Base-by-base conservation (phyloP, 2,888 invertebrate species). In the Heliconius ismenius region DNA sequence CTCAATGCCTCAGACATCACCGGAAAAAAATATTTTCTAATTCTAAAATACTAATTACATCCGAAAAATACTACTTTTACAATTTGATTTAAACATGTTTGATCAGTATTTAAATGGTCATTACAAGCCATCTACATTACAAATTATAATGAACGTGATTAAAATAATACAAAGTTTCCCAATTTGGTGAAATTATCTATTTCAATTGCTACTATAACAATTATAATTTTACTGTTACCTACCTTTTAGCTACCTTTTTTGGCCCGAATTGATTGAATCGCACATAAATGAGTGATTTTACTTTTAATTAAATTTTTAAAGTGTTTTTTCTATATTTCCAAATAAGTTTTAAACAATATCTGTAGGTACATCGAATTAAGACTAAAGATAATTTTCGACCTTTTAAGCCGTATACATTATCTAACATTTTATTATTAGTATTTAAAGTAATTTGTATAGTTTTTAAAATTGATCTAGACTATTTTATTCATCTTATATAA, bases 131-230 rank as follows among this genome's bases (percentile, higher is more conserved):
- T 28, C 3, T 54, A 70, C 13, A 70, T 58, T 58, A 70, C 70
- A 70, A 70, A 70, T 36, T 70, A 58, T 70, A 70, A 70, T 70
- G 58, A 58, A 58, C 36, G 70, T 70, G 58, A 70, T 70, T 70
- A 70, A 11, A 58, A 70, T 36, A 58, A 15, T 69, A 28, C 54
- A 11, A 69, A n/a, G 18, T 58, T 70, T 70, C 70, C 32, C 32
- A 70, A 70, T 58, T 36, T 70, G 9, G 15, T 18, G 70, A 70
- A 58, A 70, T 70, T 70, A 70, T 28, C 13, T 70, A 13, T 58
- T 13, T 58, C 7, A 58, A n/a, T 70, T 58, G 21, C 21, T 32
- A 32, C 13, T 70, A 58, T 36, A 32, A 54, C 54, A 58, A 24
- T 18, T 58, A 7, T 70, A 10, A 58, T 58, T 54, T 69, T 58